Conservation (phyloP, 2,113 vertebrate species). For the Paraplagusia blochii region DNA sequence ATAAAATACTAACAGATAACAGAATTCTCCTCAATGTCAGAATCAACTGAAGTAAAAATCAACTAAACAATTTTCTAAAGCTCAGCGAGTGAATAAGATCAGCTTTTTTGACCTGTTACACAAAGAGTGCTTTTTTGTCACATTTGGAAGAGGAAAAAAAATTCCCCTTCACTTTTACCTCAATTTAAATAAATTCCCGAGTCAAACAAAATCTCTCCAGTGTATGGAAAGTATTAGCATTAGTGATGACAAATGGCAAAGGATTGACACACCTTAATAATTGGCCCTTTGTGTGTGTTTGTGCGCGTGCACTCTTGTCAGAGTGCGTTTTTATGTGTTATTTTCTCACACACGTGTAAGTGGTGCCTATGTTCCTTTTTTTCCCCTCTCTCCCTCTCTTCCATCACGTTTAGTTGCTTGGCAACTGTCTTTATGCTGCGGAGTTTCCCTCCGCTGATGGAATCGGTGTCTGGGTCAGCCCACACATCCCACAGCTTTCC, state of each 20-base stretch:
- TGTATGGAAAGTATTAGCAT: constrained; percentile 27
- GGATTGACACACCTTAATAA: constrained; percentile 38
- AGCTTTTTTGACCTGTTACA: background rate
- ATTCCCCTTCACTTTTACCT: background rate
- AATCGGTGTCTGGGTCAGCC: constrained; percentile 45
- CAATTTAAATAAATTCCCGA: background rate
- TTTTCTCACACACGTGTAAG: constrained; percentile 60
- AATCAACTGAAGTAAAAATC: background rate
- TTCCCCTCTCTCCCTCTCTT: background rate
- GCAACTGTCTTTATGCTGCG: constrained; percentile 74
- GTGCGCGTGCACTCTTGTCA: constrained; percentile 5
- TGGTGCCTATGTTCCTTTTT: constrained; percentile 31
- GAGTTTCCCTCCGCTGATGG: constrained; percentile 65
- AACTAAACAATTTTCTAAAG: background rate
- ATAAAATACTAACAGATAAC: no score
- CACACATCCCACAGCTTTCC: constrained; percentile 46
- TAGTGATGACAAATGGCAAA: constrained; percentile 26
- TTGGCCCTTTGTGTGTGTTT: constrained; percentile 17
- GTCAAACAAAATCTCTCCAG: constrained; percentile 19
- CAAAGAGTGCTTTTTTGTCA: background rate
- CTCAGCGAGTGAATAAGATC: no score
- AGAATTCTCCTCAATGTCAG: background rate
- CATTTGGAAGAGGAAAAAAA: no score
- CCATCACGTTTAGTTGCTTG: constrained; percentile 71
- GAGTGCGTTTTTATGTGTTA: constrained; percentile 21